Evolutionary conservation across 2,797 vertebrate species (phyloP).

Genomic region (Pangasius larnaudii): DNA sequence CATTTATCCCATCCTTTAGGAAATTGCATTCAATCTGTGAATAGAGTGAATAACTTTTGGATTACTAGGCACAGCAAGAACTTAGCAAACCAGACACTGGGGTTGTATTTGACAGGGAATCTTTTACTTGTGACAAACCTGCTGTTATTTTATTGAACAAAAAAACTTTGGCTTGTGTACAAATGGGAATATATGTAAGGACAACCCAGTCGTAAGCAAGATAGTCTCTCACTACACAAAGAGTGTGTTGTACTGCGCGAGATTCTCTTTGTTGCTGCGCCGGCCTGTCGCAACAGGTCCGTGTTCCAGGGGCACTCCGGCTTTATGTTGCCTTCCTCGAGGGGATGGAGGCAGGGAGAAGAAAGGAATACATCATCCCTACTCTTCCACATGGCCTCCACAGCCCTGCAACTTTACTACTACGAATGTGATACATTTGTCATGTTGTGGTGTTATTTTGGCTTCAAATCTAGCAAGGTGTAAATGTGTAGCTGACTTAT

Average conservation of each 20-base stretch:
- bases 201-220: slow-evolving; percentile 48
- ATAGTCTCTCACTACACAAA: slow-evolving; percentile 63
- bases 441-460: neutral
- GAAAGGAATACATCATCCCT: slow-evolving; percentile 20
- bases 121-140: slow-evolving; percentile 1
- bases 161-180: slow-evolving; percentile 40
- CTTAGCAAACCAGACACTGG: neutral
- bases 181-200: slow-evolving; percentile 38
- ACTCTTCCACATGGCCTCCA: slow-evolving; percentile 3
- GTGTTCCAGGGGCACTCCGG: slow-evolving; percentile 63
- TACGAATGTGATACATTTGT: neutral
- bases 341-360: slow-evolving; percentile 54
- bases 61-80: neutral
- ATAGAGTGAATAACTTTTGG: neutral
- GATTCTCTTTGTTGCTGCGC: slow-evolving; percentile 76
- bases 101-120: neutral
- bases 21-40: neutral
- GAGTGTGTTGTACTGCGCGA: slow-evolving; percentile 67
- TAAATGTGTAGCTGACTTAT: neutral
- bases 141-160: neutral
- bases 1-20: neutral
- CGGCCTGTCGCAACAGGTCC: slow-evolving; percentile 78
- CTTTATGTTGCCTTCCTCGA: slow-evolving; percentile 72
- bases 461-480: neutral
- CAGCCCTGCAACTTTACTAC: slow-evolving; percentile 3